These are phyloP conservation scores for Solenodon paradoxus DNA, from an alignment of 2,113 vertebrate species.

Conservation along the genomic window DNA sequence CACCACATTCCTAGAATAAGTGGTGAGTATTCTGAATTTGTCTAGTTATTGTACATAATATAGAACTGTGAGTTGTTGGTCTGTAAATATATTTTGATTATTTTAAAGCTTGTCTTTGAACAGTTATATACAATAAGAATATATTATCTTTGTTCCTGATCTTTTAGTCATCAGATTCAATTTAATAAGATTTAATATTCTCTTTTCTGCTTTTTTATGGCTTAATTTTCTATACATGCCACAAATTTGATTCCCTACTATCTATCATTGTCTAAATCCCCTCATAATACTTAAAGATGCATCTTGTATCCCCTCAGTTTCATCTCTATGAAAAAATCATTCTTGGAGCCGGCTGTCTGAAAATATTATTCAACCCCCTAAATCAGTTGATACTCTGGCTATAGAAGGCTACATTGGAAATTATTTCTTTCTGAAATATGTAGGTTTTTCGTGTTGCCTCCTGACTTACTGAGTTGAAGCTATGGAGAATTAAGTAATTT, in stretches of 20 bases:
- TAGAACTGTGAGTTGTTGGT: neutral
- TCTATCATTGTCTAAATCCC: neutral
- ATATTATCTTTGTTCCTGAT: neutral
- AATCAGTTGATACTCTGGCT: neutral
- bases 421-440: neutral
- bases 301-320: neutral
- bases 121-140: neutral
- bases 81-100: neutral
- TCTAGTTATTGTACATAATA: neutral
- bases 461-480: neutral
- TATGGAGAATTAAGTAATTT: neutral
- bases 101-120: neutral
- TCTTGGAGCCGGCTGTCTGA: neutral
- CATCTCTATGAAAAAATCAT: neutral
- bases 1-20: constrained; percentile 54
- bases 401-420: neutral
- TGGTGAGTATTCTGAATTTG: constrained; percentile 33
- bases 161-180: neutral
- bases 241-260: neutral
- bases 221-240: neutral
- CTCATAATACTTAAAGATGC: neutral
- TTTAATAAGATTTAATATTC: too few species aligned
- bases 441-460: neutral
- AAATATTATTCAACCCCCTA: neutral
- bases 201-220: neutral